Conservation (phyloP, 2,113 vertebrate species). For the Cairina moschata region DNA sequence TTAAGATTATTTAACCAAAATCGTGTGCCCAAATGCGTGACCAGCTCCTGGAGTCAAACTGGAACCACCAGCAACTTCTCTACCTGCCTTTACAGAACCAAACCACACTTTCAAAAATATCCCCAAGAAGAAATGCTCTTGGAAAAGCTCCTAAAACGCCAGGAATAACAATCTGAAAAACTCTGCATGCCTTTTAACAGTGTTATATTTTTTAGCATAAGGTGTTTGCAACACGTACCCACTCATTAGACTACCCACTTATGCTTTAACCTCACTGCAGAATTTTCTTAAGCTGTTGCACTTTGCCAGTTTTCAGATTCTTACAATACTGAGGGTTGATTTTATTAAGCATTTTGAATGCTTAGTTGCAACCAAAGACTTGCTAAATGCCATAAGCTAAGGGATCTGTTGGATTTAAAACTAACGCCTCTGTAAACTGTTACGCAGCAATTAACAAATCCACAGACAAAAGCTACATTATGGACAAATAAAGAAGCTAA, state of each 20-base stretch:
- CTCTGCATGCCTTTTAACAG: not conserved
- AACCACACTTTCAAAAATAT: not conserved
- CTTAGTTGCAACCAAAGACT: not conserved
- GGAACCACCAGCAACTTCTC: not conserved
- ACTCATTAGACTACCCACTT: not conserved
- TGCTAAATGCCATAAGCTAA: not conserved
- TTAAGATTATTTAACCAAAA: not conserved
- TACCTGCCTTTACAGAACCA: not conserved
- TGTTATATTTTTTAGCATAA: not conserved
- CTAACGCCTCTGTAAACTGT: not conserved
- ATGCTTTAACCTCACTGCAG: not conserved
- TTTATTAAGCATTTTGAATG: not conserved
- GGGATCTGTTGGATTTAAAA: not conserved
- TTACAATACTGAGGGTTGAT: not conserved
- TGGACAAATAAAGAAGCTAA: not conserved
- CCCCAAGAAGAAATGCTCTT: not conserved
- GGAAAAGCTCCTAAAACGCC: not conserved
- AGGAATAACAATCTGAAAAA: not conserved
- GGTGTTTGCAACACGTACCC: not conserved
- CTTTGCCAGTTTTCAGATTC: not conserved
- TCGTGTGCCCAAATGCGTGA: accelerated
- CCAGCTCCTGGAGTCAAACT: not conserved
- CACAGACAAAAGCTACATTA: slow-evolving; percentile 14
- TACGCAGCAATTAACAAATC: not conserved
- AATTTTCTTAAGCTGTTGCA: not conserved